phyloP scores from a whole-genome alignment of 2,888 invertebrate species.

The Hirtodrosophila alboralis region DNA sequence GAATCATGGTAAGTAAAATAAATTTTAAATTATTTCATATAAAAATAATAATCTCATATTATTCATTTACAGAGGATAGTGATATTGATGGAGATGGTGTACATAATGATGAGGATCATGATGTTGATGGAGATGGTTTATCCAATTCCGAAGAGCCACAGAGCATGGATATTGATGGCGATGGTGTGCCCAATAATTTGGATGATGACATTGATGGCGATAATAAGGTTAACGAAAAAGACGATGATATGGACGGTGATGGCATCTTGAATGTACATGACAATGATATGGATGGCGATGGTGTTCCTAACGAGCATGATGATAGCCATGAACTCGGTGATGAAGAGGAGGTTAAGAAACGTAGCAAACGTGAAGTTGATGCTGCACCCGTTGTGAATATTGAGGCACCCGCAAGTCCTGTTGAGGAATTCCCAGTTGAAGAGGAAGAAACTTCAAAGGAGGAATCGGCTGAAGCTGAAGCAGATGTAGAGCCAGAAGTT shows the following conservation, averaged over 20 bases:
- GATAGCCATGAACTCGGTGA: slow-evolving; percentile 69
- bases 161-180: slow-evolving; percentile 63
- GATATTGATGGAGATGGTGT: slow-evolving; percentile 83
- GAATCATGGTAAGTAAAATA: slow-evolving; percentile 69
- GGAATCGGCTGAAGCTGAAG: slow-evolving; percentile 74
- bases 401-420: slow-evolving; percentile 56
- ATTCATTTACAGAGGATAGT: slow-evolving; percentile 78
- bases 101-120: slow-evolving; percentile 77
- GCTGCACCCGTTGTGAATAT: slow-evolving; percentile 70
- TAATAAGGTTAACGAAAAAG: slow-evolving; percentile 81
- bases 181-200: slow-evolving; percentile 61
- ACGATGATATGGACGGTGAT: slow-evolving; percentile 83
- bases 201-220: slow-evolving; percentile 82
- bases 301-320: slow-evolving; percentile 67
- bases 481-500: slow-evolving; percentile 33
- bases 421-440: slow-evolving; percentile 71
- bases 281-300: slow-evolving; percentile 68
- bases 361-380: slow-evolving; percentile 82
- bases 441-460: slow-evolving; percentile 52
- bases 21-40: background rate
- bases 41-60: no score
- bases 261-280: slow-evolving; percentile 79
- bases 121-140: slow-evolving; percentile 66
- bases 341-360: slow-evolving; percentile 78
- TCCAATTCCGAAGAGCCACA: slow-evolving; percentile 60